These are phyloP conservation scores for Ephialtes manifestator DNA, from an alignment of 2,888 invertebrate genomes.

Conservation along the genomic window DNA sequence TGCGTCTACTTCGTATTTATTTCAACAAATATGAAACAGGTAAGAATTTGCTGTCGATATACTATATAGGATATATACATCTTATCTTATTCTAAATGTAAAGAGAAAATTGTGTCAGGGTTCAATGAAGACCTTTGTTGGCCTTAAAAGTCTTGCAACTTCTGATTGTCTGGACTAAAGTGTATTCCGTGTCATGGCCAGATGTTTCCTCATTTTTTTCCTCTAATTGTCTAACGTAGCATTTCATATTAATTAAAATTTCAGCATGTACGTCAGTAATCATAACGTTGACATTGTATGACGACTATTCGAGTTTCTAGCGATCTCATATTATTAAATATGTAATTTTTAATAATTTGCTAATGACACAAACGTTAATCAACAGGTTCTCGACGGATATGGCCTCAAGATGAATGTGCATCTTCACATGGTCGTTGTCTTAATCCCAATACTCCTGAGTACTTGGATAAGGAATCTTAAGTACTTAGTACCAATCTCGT, in stretches of 20 bases:
- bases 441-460: constrained; percentile 91
- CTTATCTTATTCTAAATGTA: not conserved
- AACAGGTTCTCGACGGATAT: constrained; percentile 90
- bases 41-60: constrained; percentile 78
- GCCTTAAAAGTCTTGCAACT: constrained; percentile 25
- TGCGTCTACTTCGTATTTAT: constrained; percentile 99
- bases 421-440: constrained; percentile 91
- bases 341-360: not conserved
- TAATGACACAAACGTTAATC: not conserved
- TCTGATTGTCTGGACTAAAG: not conserved
- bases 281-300: not conserved
- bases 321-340: not conserved
- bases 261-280: not conserved
- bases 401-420: constrained; percentile 89
- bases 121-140: constrained; percentile 12
- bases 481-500: constrained; percentile 92
- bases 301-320: not conserved
- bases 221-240: not conserved
- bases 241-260: not conserved
- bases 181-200: constrained; percentile 17
- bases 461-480: constrained; percentile 93
- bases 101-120: constrained; percentile 45
- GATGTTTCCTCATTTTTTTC: not conserved
- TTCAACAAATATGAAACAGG: constrained; percentile 93
- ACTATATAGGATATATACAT: not conserved